These are phyloP conservation scores for Accipiter virgatus DNA, from an alignment of 2,113 vertebrate genomes.

Conservation along the genomic window DNA sequence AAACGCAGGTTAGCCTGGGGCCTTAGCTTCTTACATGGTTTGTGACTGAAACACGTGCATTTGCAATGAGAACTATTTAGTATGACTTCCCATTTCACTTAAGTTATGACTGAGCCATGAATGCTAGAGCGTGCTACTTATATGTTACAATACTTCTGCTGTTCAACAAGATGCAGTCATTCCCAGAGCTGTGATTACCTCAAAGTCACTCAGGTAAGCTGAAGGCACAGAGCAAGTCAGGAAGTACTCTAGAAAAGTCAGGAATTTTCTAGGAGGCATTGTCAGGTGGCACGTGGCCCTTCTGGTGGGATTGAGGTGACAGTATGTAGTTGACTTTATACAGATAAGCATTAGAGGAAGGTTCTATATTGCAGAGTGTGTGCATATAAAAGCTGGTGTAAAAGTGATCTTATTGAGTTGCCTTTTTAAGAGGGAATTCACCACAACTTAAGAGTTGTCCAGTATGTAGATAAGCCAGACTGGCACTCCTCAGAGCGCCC, in stretches of 20 bases:
- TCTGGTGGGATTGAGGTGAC: not conserved
- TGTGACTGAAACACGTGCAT: not conserved
- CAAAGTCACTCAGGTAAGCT: not conserved
- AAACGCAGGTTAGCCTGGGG: not conserved
- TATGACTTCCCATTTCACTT: not conserved
- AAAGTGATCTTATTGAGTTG: not conserved
- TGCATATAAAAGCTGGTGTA: not conserved
- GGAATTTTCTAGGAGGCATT: not conserved
- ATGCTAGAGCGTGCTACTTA: not conserved
- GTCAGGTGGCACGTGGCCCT: not conserved
- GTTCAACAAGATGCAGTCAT: not conserved
- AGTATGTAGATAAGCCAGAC: not conserved
- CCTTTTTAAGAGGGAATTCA: not conserved
- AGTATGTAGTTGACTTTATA: not conserved
- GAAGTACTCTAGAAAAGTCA: not conserved
- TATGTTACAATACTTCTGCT: not conserved
- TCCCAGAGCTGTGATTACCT: not conserved
- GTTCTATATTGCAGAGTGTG: not conserved
- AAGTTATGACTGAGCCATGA: not conserved
- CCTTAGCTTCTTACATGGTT: not conserved
- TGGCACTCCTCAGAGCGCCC: not conserved
- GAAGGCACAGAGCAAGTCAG: not conserved
- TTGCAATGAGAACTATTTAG: not conserved
- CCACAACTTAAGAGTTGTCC: not conserved
- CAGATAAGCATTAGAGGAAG: not conserved